These are phyloP conservation scores for Aphis craccivora DNA, from an alignment of 1,140 invertebrate genomes.

Conservation along the genomic window DNA sequence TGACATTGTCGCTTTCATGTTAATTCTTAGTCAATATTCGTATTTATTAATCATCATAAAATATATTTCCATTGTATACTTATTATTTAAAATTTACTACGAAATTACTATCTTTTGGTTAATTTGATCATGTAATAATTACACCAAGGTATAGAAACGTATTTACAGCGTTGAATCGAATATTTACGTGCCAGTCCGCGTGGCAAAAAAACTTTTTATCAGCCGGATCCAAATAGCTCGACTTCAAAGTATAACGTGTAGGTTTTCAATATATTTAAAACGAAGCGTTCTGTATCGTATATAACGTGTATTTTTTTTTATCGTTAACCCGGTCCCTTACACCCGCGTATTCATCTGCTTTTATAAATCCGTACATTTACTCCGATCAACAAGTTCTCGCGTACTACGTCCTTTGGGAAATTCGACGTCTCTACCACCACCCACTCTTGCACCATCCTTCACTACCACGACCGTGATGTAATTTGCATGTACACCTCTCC, in stretches of 20 bases:
- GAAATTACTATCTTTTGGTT: neutral
- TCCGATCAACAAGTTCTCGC: conserved; percentile 8
- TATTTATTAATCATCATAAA: neutral
- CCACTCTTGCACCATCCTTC: neutral
- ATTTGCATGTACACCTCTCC: neutral
- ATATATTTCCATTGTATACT: too few relatives aligned
- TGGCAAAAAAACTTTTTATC: neutral
- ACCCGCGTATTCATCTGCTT: neutral
- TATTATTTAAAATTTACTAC: too few relatives aligned
- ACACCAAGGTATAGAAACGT: neutral
- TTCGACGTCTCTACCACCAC: neutral
- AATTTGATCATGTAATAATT: neutral
- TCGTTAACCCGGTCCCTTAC: neutral
- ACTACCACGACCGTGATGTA: neutral
- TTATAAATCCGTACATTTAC: conserved; percentile 11
- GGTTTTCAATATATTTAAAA: neutral
- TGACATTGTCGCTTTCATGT: neutral
- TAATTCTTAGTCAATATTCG: neutral
- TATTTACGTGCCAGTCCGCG: neutral
- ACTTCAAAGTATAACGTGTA: neutral
- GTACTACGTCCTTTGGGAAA: neutral
- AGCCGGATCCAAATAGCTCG: neutral
- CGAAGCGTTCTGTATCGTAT: neutral
- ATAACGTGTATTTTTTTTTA: neutral
- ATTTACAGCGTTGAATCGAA: neutral